These are phyloP conservation scores for Aselliscus stoliczkanus DNA, from an alignment of 2,797 vertebrate genomes.

Conservation along the genomic window DNA sequence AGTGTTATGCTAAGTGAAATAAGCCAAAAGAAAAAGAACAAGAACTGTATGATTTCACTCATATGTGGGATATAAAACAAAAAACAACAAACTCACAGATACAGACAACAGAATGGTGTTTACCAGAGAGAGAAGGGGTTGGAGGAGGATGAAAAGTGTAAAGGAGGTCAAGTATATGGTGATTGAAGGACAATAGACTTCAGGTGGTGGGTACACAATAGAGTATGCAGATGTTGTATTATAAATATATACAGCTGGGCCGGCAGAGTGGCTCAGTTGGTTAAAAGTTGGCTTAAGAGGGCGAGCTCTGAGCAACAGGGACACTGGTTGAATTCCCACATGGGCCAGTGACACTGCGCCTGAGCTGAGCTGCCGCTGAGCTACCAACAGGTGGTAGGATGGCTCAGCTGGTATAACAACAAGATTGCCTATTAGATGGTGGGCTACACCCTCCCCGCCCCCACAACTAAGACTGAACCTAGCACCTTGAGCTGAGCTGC, in stretches of 20 bases:
- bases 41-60: background rate
- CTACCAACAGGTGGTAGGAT: too few relatives aligned
- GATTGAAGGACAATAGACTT: background rate
- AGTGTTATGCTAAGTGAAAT: background rate
- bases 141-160: background rate
- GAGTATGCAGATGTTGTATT: background rate
- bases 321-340: too few relatives aligned
- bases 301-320: too few relatives aligned
- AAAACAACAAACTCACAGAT: background rate
- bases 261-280: too few relatives aligned
- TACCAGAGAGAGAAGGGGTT: background rate
- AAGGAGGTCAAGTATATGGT: background rate
- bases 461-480: too few relatives aligned
- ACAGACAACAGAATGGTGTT: background rate
- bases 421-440: too few relatives aligned
- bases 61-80: background rate
- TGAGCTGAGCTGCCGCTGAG: too few relatives aligned
- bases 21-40: background rate
- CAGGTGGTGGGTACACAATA: background rate
- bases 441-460: too few relatives aligned
- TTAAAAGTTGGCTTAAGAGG: too few relatives aligned
- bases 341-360: too few relatives aligned
- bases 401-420: too few relatives aligned
- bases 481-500: too few relatives aligned
- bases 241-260: background rate